Evolutionary conservation across 2,113 vertebrate species (phyloP), one percentile per base, ranked within the genome.

Genomic region (Nesoenas mayeri): DNA sequence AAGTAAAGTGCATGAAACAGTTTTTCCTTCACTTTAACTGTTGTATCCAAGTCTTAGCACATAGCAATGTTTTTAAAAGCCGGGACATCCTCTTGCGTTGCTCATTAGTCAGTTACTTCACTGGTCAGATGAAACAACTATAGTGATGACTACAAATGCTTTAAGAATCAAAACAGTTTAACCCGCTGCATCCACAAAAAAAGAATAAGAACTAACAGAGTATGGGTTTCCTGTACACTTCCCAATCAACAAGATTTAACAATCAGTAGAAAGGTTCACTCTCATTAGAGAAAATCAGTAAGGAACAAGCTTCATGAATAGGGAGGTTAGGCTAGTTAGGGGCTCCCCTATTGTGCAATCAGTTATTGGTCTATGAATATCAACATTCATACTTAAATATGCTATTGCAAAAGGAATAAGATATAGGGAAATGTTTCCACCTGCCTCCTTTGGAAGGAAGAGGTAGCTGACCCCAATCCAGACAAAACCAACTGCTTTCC

Each of bases 1-100:
- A 98, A 98, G 96, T 98, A 98, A 98, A 98, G 98, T 98, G 98
- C 98, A 98, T 96, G 96, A 95, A 97, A 97, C 79, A 93, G 85
- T 96, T 94, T 88, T 73, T 85, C 34, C 88, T 73, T 95, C 44
- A 57, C 92, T 96, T 97, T 66, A 96, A 95, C 92, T 92, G 78
- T 15, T 71, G 62, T 10, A 58, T 95, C 96, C 83, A 93, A 92
- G 92, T 95, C 95, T 96, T 79, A 84, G 92, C 93, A 94, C 40
- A 74, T 0, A 65, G 81, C 69, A 38, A 10, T 8, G 77, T 57
- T 54, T 89, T 87, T 67, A 51, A 81, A 88, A 92, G 79, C 83
- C 75, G 84, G 91, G 93, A 83, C 67, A 83, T 71, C 57, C 72
- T 94, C 84, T 66, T 50, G 66, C 44, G 78, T 77, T 70, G 50